Percentiles rank a stretch among this genome's conserved stretches.
Conservation (phyloP, 2,113 vertebrate species). For the Tragelaphus strepsiceros region DNA sequence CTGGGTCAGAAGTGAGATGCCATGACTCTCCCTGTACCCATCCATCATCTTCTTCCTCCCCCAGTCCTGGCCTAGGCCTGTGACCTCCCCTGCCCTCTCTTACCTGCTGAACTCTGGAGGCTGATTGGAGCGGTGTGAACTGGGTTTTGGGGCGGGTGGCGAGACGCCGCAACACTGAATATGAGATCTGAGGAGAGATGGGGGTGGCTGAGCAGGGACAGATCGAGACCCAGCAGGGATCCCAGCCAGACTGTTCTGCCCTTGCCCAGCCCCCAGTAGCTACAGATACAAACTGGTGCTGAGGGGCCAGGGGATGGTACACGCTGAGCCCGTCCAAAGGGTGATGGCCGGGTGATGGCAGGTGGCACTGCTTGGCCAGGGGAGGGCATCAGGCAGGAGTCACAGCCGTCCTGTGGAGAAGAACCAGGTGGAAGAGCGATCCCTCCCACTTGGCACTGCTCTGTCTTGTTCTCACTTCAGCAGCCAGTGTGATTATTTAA, state of each 20-base stretch:
- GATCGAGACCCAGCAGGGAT: neutral
- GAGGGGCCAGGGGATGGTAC: conserved; percentile 35
- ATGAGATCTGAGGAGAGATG: conserved; percentile 51
- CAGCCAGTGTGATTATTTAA: neutral
- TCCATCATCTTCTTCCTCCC: neutral
- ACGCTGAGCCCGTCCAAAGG: conserved; percentile 66
- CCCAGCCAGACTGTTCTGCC: neutral
- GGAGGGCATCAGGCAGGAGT: neutral
- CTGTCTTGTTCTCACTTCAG: neutral
- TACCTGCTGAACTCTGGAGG: conserved; percentile 47
- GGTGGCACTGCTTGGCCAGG: neutral
- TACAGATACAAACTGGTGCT: conserved; percentile 51
- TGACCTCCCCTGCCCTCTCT: neutral
- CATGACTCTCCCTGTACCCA: neutral
- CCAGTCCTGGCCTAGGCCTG: neutral
- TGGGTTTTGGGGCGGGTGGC: conserved; percentile 11
- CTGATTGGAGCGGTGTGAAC: conserved; percentile 11
- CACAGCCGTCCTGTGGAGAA: neutral
- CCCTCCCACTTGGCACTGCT: neutral
- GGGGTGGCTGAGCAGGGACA: neutral
- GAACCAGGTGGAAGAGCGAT: neutral
- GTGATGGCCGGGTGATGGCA: neutral
- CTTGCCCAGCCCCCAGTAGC: neutral
- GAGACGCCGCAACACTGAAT: conserved; percentile 33
- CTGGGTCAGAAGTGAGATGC: conserved; percentile 43